These are phyloP conservation scores for Suricata suricatta DNA, from an alignment of 2,113 vertebrate genomes.

Conservation along the genomic window DNA sequence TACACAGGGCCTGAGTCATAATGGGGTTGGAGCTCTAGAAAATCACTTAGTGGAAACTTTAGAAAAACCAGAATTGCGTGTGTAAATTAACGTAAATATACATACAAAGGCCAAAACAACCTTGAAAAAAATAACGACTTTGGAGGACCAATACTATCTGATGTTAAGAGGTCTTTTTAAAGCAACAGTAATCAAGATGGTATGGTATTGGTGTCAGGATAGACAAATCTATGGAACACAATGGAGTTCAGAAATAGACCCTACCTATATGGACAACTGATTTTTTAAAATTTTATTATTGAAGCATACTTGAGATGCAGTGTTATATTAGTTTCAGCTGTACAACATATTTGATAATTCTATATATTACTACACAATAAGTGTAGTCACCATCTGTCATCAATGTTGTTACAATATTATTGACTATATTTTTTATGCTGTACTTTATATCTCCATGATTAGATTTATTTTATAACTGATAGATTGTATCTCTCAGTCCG, in stretches of 20 bases:
- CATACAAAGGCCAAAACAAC: not conserved
- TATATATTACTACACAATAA: not conserved
- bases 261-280: not conserved
- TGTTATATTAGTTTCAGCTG: not conserved
- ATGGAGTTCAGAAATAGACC: not conserved
- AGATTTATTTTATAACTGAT: not conserved
- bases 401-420: not conserved
- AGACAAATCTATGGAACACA: not conserved
- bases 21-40: not conserved
- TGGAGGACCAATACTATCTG: not conserved
- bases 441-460: not conserved
- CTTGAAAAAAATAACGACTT: not conserved
- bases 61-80: not conserved
- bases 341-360: not conserved
- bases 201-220: not conserved
- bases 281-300: not conserved
- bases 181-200: not conserved
- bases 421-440: not conserved
- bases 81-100: not conserved
- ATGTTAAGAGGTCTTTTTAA: constrained; percentile 30
- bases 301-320: not conserved
- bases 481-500: not conserved
- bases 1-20: not conserved
- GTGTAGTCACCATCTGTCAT: not conserved
- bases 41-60: not conserved